phyloP scores from a whole-genome alignment of 2,888 invertebrate species.

The Deroplatys truncata region DNA sequence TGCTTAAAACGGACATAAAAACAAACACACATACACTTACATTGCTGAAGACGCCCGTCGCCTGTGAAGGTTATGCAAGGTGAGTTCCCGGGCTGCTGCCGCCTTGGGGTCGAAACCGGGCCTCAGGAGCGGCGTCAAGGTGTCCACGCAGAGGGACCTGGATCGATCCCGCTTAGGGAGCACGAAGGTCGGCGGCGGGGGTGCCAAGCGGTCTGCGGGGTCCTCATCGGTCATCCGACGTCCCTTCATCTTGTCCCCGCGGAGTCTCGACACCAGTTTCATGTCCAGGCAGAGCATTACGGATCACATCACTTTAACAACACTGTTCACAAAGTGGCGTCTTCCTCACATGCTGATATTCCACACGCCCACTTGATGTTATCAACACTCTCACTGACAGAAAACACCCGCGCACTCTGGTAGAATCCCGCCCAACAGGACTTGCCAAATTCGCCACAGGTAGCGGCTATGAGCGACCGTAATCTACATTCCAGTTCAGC shows the following conservation, averaged over 20 bases:
- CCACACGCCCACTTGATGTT: background rate
- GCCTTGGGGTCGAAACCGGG: constrained; percentile 37
- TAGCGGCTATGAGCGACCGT: too few species aligned
- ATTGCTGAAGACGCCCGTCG: constrained; percentile 39
- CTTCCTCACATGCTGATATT: background rate
- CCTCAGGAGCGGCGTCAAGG: constrained; percentile 36
- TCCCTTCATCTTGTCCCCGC: constrained; percentile 27
- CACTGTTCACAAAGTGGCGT: background rate
- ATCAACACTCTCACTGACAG: background rate
- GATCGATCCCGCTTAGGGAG: constrained; percentile 40
- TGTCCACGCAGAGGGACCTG: constrained; percentile 42
- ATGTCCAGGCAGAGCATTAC: constrained; percentile 23
- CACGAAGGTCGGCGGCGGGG: background rate
- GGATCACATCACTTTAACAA: background rate
- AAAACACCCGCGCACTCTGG: background rate
- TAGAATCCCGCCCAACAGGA: too few species aligned
- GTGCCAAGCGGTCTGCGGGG: constrained; percentile 1
- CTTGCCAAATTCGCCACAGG: too few species aligned
- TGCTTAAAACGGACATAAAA: too few species aligned
- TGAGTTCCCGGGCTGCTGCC: constrained; percentile 35
- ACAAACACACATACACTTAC: constrained; percentile 35
- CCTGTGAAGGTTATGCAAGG: constrained; percentile 36
- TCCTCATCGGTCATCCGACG: constrained; percentile 14
- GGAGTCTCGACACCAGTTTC: constrained; percentile 33
- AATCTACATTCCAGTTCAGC: too few species aligned